Base-by-base conservation (phyloP, 2,113 vertebrate genomes). In the Cyprinodon tularosa region DNA sequence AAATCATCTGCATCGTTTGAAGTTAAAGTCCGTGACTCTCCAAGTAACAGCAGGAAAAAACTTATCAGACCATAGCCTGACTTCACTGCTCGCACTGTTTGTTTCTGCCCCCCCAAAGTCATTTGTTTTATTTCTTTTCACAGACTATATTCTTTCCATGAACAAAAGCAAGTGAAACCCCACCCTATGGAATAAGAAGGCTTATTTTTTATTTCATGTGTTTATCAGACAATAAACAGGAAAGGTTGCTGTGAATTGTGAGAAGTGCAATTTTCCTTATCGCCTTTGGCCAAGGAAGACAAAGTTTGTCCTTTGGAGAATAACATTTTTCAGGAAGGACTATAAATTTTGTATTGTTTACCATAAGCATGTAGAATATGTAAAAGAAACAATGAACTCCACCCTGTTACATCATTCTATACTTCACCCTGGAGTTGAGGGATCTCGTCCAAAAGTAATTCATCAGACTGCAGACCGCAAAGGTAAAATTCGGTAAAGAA, bases 191-290 rank as follows among this genome's bases (percentile, higher is more conserved):
- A 86, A 88, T 84, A 76, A 83, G 44, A 72, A 67, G 42, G 62
- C 47, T 74, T 70, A 13, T 62, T 68, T 80, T 74, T 79, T 79
- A 65, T 73, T 84, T 63, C 13, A 78, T 85, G 69, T 89, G 83
- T 92, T 90, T 90, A 84, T 86, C 76, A n/a, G 67, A 86, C 84
- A 86, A 88, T 93, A 93, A 92, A 93, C 91, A 93, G 92, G 90
- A 93, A 93, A 92, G 29, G 81, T 85, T 90, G 75, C 71, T 39
- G 42, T 92, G 91, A 94, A 94, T 93, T 87, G 90, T 94, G 93
- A 91, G 90, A 93, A 78, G 66, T 71, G 73, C 78, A 76, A 70
- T n/a, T 74, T 87, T 80, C 71, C 88, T 93, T 93, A 90, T 93
- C 88, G 61, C 22, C 2, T 63, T 74, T 39, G 12, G 60, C 75